These are phyloP conservation scores for Catocala nupta DNA, from an alignment of 2,888 invertebrate species.

Conservation along the genomic window DNA sequence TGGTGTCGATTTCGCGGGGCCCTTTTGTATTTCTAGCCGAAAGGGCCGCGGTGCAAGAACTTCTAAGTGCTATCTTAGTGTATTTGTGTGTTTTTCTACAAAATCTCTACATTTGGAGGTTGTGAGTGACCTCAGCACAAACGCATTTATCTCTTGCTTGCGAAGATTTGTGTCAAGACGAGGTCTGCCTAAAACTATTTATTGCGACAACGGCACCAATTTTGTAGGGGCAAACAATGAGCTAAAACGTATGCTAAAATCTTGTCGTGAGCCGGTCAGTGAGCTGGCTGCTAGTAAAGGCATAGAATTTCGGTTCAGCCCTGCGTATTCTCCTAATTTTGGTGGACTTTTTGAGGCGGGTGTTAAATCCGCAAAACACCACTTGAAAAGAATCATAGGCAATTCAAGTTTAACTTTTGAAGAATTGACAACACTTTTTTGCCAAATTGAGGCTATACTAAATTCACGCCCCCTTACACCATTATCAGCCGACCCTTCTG, in stretches of 20 bases:
- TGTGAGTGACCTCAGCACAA: slow-evolving; percentile 11
- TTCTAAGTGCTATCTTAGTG: slow-evolving; percentile 11
- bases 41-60: slow-evolving; percentile 11
- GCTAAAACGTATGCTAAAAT: not conserved
- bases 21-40: slow-evolving; percentile 11
- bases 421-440: slow-evolving; percentile 5
- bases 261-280: no score
- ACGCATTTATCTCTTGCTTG: slow-evolving; percentile 13
- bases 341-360: slow-evolving; percentile 25
- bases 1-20: slow-evolving; percentile 20
- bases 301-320: slow-evolving; percentile 16
- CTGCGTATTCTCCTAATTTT: slow-evolving; percentile 19
- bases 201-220: slow-evolving; percentile 16
- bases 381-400: slow-evolving; percentile 6
- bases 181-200: slow-evolving; percentile 12
- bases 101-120: slow-evolving; percentile 12
- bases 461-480: slow-evolving; percentile 13
- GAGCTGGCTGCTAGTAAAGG: slow-evolving; percentile 1
- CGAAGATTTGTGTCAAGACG: slow-evolving; percentile 9
- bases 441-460: slow-evolving; percentile 12
- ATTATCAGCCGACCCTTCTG: not conserved
- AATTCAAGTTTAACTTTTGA: slow-evolving; percentile 2
- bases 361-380: slow-evolving; percentile 19
- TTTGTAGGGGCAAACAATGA: slow-evolving; percentile 18
- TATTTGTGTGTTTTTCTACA: slow-evolving; percentile 18